Evolutionary conservation across 2,888 invertebrate species (phyloP), one percentile per base, ranked within the genome.

Genomic region (Perizoma affinitatum): DNA sequence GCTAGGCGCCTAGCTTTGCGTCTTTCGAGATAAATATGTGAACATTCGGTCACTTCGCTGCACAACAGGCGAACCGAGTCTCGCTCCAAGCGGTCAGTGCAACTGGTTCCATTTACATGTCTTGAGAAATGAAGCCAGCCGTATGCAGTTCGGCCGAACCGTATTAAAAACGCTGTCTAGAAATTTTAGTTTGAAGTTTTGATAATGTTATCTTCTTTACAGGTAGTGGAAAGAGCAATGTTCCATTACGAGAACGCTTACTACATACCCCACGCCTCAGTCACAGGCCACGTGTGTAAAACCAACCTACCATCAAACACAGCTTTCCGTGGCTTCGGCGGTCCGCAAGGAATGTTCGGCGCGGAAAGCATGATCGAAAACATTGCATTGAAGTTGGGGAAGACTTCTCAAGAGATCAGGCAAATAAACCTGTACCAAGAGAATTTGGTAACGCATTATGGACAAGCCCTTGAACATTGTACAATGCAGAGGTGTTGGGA

Each of bases 281-380:
- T 96, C 0, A 93, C 90, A 8, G 96, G 96, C 0, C 94, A 94
- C 75, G 90, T 95, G 8, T 98, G 98, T 78, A 96, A 94, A 86
- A 99, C 98, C 0, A 98, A 99, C 90, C 83, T 97, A 52, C 95
- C 98, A 0, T 97, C 98, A 0, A 98, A 98, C 80, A 98, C 98
- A 0, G 98, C 98, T 0, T 98, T 98, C 77, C 93, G 98, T 73
- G 98, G 98, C 2, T 98, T 98, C 76, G 98, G 98, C 5, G 97
- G 95, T 0, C 98, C 98, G 0, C 98, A 98, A 80, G 97, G 96
- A 36, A 97, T 98, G 97, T 96, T 96, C 78, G 94, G 95, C 1
- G 96, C 94, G 0, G 98, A 98, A 86, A 94, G 93, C 69, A 95
- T 97, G 71, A 93, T 97, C 43, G 93, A 96, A 65, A 95, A 97